Conservation (phyloP, 2,888 invertebrate species). For the Carcina quercana region DNA sequence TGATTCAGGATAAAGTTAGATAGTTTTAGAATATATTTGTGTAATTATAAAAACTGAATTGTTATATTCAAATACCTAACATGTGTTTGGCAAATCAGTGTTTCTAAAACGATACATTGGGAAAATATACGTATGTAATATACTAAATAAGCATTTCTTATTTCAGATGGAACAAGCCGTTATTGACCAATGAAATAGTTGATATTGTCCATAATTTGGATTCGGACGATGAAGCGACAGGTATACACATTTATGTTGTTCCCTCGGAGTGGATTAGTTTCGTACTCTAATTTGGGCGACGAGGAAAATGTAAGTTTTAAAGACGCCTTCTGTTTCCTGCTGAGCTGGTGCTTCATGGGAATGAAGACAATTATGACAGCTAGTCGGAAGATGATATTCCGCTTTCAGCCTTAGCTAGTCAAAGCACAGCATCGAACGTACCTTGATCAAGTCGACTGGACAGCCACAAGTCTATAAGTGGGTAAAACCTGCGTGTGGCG, state of each 20-base stretch:
- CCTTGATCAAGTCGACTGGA: too few species aligned
- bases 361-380: background rate
- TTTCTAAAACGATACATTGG: too few species aligned
- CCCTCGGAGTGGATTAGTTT: too few species aligned
- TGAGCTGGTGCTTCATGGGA: background rate
- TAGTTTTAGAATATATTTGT: background rate
- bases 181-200: background rate
- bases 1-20: too few species aligned
- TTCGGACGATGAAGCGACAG: background rate
- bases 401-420: too few species aligned
- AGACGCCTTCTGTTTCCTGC: background rate
- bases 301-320: background rate
- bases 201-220: background rate
- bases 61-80: too few species aligned
- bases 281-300: background rate
- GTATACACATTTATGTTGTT: background rate
- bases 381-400: background rate
- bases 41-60: too few species aligned
- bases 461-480: too few species aligned
- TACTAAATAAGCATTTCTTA: background rate
- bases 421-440: too few species aligned
- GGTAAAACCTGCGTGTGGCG: too few species aligned
- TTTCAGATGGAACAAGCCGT: background rate
- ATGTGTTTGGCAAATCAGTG: too few species aligned
- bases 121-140: background rate